These are phyloP conservation scores for Drosophila willistoni DNA, from an alignment of 1,140 invertebrate genomes.

Conservation along the genomic window DNA sequence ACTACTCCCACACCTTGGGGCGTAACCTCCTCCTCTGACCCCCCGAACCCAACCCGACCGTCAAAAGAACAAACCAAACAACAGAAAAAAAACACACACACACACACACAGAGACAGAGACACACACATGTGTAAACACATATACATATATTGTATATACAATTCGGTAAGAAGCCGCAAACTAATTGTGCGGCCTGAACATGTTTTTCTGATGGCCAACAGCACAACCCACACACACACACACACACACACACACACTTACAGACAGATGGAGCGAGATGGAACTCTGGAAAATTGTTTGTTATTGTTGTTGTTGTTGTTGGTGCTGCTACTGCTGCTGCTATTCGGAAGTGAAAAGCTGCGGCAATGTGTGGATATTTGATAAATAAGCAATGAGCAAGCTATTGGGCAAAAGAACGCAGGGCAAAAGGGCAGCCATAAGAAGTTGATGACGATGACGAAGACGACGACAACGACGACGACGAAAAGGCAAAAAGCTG, in stretches of 20 bases:
- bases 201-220: conserved; percentile 30
- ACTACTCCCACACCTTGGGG: conserved; percentile 16
- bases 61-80: conserved; percentile 9
- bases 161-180: conserved; percentile 55
- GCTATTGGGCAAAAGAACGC: conserved; percentile 10
- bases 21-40: not conserved
- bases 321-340: too few species aligned
- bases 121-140: conserved; percentile 6
- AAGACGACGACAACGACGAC: not conserved
- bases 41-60: not conserved
- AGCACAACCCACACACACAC: conserved; percentile 35
- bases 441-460: not conserved
- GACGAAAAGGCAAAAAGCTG: not conserved
- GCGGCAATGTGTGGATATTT: conserved; percentile 69
- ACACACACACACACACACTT: too few species aligned
- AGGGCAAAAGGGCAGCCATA: not conserved
- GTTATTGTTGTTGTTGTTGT: conserved; percentile 10
- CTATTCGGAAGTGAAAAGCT: conserved; percentile 25
- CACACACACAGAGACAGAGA: conserved; percentile 1
- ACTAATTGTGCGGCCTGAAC: conserved; percentile 64
- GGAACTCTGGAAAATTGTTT: not conserved
- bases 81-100: conserved; percentile 25
- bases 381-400: conserved; percentile 78
- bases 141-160: conserved; percentile 20
- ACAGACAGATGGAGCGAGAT: conserved; percentile 15